phyloP scores from a whole-genome alignment of 2,888 invertebrate species.

The Tenthredo livida region DNA sequence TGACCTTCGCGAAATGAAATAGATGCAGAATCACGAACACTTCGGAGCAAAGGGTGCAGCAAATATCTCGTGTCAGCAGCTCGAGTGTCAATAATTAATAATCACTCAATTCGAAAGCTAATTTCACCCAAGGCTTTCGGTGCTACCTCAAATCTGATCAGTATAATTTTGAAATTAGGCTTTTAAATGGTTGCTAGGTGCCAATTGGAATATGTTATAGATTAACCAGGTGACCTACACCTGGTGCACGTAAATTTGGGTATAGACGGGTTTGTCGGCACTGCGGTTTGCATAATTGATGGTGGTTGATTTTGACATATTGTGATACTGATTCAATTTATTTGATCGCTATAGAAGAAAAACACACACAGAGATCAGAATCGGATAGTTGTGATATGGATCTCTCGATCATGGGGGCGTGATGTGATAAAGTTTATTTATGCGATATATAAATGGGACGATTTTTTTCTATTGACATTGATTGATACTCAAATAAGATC shows the following conservation, averaged over 20 bases:
- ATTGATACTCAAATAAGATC: constrained; percentile 16
- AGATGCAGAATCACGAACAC: constrained; percentile 41
- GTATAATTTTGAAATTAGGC: neutral
- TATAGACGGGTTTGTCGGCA: neutral
- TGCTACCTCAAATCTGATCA: neutral
- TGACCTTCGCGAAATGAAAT: neutral
- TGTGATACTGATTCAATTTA: constrained; percentile 10
- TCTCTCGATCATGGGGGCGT: neutral
- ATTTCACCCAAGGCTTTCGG: neutral
- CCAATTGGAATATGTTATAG: neutral
- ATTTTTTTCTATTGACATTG: constrained; percentile 7
- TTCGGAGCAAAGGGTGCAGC: neutral
- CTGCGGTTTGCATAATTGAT: constrained; percentile 33
- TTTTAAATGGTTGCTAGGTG: neutral
- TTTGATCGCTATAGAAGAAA: neutral
- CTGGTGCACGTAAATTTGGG: neutral
- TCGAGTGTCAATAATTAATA: neutral
- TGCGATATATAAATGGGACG: neutral
- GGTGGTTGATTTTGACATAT: neutral
- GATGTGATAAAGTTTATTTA: constrained; percentile 5
- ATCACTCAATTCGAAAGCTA: constrained; percentile 1
- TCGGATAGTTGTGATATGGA: neutral
- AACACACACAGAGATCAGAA: neutral
- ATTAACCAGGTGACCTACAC: neutral
- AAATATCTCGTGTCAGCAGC: neutral